A percentile compares a stretch with the other conserved stretches of the same genome.
These are phyloP conservation scores for Molothrus ater DNA, from an alignment of 2,797 vertebrate genomes.

Conservation along the genomic window DNA sequence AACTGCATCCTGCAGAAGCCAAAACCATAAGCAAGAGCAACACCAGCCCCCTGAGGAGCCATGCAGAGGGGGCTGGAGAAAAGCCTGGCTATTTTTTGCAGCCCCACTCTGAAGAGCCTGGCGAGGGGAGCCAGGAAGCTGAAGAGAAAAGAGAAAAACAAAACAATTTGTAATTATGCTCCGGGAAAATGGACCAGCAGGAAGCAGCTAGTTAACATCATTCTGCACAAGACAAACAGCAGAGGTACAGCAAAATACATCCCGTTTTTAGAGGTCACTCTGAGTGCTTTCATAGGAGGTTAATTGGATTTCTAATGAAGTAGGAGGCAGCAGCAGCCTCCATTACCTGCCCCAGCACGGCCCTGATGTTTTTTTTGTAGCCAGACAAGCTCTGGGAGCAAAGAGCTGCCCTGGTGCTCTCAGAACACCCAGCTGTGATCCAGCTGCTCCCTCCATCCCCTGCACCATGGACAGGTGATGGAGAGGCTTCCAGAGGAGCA, in stretches of 20 bases:
- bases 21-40: background rate
- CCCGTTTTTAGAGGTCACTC: background rate
- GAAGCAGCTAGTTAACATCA: slow-evolving; percentile 25
- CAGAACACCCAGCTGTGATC: background rate
- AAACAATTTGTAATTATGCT: background rate
- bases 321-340: background rate
- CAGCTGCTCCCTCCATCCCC: background rate
- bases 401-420: background rate
- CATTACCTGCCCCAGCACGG: slow-evolving; percentile 9
- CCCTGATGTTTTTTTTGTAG: background rate
- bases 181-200: slow-evolving; percentile 28
- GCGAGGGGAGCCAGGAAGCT: slow-evolving; percentile 2
- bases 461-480: background rate
- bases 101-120: background rate
- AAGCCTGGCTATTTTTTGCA: background rate
- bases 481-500: background rate
- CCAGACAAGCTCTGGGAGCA: background rate
- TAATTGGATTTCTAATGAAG: slow-evolving; percentile 26
- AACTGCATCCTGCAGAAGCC: background rate
- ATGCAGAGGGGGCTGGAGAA: background rate
- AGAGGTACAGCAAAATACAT: background rate
- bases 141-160: background rate
- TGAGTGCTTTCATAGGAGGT: background rate
- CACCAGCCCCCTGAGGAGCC: background rate
- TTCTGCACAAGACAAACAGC: background rate